Conservation (phyloP, 2,113 vertebrate genomes). For the Gnathonemus longibarbis region DNA sequence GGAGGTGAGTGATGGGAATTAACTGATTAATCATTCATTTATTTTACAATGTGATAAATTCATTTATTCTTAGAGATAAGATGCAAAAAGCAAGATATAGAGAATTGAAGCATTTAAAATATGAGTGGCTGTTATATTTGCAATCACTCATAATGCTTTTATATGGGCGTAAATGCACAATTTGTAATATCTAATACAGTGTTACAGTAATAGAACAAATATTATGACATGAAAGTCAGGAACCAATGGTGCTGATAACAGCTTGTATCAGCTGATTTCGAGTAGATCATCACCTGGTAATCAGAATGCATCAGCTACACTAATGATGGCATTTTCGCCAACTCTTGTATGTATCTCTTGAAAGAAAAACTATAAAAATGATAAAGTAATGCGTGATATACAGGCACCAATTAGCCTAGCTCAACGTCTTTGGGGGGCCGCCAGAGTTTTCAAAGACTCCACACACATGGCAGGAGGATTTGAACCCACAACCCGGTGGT, state of each 20-base stretch:
- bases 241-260: neutral
- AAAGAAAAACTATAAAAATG: neutral
- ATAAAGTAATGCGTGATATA: neutral
- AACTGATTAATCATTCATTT: neutral
- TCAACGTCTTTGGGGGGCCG: neutral
- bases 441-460: neutral
- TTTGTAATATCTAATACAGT: neutral
- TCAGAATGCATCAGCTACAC: neutral
- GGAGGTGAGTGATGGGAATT: constrained; percentile 58
- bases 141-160: neutral
- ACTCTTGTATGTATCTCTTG: neutral
- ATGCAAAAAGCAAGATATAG: neutral
- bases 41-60: neutral
- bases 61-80: neutral
- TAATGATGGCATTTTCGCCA: neutral
- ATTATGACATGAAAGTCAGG: neutral
- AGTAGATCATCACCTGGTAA: neutral
- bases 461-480: neutral
- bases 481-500: neutral
- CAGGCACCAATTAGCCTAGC: neutral
- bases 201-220: neutral
- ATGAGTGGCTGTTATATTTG: neutral
- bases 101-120: neutral
- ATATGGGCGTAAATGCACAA: neutral
- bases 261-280: neutral